Conservation (phyloP, 2,113 vertebrate species). For the Anas platyrhynchos region DNA sequence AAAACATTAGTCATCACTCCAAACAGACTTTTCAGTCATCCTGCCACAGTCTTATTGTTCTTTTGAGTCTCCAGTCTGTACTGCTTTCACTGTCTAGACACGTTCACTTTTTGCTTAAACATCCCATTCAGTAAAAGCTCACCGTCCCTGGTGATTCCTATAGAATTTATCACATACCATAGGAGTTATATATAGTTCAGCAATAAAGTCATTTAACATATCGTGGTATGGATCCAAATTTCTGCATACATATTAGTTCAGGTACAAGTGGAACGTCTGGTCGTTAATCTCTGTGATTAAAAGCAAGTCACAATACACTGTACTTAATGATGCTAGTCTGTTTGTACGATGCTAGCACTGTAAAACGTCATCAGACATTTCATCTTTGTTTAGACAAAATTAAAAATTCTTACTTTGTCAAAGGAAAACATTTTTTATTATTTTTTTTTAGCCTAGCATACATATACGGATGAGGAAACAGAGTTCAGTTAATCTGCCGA, state of each 20-base stretch:
- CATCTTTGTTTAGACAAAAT: neutral
- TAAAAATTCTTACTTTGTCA: neutral
- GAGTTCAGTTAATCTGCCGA: neutral
- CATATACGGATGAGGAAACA: neutral
- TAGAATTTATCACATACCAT: neutral
- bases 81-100: fast-evolving
- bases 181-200: neutral
- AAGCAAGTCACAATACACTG: fast-evolving
- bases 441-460: neutral
- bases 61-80: neutral
- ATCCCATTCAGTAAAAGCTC: neutral
- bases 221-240: neutral
- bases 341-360: neutral
- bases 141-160: neutral
- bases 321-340: neutral
- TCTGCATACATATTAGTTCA: neutral
- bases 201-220: neutral
- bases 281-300: neutral
- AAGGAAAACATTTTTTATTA: neutral
- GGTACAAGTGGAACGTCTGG: neutral
- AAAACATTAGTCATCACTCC: neutral
- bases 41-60: neutral
- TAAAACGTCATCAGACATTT: neutral
- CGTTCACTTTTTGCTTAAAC: neutral
- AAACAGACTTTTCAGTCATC: neutral